phyloP scores from a whole-genome alignment of 2,113 vertebrate genomes.

The Chloropsis hardwickii region DNA sequence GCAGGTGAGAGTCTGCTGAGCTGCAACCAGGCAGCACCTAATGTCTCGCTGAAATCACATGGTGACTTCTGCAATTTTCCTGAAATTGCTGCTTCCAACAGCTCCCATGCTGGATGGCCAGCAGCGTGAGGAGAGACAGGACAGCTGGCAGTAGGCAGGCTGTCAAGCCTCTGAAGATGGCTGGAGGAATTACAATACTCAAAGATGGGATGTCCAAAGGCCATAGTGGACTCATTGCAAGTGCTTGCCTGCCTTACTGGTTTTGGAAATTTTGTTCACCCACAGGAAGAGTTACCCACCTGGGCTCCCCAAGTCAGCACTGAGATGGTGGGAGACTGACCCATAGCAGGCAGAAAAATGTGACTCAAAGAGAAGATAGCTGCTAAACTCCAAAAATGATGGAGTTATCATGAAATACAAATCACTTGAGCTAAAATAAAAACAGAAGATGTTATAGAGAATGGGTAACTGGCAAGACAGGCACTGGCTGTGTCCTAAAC shows the following conservation, averaged over 20 bases:
- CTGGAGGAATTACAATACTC: not conserved
- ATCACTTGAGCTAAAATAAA: not conserved
- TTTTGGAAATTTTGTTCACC: not conserved
- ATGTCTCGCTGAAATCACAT: not conserved
- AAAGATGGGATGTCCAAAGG: not conserved
- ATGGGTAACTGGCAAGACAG: not conserved
- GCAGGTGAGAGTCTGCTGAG: not conserved
- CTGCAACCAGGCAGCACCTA: not conserved
- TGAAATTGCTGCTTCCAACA: not conserved
- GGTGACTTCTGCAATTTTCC: not conserved
- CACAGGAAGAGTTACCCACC: not conserved
- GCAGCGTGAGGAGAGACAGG: not conserved
- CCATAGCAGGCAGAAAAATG: not conserved
- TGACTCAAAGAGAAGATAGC: not conserved
- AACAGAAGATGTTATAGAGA: not conserved
- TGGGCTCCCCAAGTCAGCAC: not conserved
- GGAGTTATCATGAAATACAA: not conserved
- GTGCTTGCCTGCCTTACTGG: not conserved
- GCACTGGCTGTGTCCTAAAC: not conserved
- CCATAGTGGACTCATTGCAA: not conserved
- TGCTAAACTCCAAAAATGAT: not conserved
- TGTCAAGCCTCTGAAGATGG: not conserved
- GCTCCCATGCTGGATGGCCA: not conserved
- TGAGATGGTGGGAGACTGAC: not conserved
- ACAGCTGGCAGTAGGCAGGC: not conserved